phyloP scores from a whole-genome alignment of 2,113 vertebrate genomes.

The Caranx melampygus region DNA sequence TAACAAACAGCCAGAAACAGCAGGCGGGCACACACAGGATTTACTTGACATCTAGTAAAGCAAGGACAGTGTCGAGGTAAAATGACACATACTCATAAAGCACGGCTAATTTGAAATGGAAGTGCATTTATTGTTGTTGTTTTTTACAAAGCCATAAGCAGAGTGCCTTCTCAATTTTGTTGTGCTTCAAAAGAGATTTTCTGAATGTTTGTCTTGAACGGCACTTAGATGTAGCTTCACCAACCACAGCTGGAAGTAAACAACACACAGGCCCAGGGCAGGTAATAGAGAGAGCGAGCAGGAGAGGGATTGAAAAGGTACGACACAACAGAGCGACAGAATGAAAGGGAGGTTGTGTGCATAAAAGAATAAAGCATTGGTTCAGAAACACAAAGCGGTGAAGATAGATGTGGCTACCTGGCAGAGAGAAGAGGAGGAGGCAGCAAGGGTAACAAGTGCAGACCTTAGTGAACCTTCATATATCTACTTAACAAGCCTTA shows the following conservation, averaged over 20 bases:
- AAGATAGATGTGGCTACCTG: neutral
- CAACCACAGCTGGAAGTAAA: slow-evolving; percentile 10
- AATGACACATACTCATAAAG: slow-evolving; percentile 7
- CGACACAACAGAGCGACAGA: neutral
- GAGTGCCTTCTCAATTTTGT: neutral
- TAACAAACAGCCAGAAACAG: neutral
- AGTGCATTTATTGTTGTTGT: neutral
- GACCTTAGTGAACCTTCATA: slow-evolving; percentile 1
- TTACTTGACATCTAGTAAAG: slow-evolving; percentile 2
- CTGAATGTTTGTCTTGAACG: neutral
- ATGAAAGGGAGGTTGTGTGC: neutral
- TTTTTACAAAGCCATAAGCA: neutral
- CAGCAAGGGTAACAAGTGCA: neutral
- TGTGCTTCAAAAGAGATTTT: slow-evolving; percentile 24
- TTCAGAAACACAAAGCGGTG: slow-evolving; percentile 9
- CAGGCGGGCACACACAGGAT: neutral
- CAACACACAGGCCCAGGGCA: slow-evolving; percentile 17
- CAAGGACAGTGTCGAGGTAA: neutral
- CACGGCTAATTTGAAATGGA: slow-evolving; percentile 25
- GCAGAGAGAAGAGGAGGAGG: neutral
- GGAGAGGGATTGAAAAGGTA: neutral
- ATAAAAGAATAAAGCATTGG: neutral
- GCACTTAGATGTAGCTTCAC: neutral
- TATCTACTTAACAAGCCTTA: slow-evolving; percentile 6
- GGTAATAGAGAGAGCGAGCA: neutral